Evolutionary conservation across 2,888 invertebrate genomes (phyloP).

Genomic region (Tupiocoris notatus): DNA sequence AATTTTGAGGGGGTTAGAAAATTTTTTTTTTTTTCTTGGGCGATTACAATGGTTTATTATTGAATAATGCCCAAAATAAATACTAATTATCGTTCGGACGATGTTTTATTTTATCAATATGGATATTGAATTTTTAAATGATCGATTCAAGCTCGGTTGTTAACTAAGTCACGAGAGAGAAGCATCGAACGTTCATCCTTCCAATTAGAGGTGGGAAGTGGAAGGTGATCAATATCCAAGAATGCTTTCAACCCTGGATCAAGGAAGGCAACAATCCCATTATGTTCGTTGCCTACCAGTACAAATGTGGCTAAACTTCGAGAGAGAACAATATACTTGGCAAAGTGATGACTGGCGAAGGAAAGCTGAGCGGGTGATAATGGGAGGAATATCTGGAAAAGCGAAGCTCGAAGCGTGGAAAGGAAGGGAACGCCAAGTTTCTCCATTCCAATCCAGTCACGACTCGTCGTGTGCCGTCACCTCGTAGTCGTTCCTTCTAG

Average conservation of each 20-base stretch:
- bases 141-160: neutral
- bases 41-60: too few species aligned
- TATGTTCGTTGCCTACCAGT: slow-evolving; percentile 3
- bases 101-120: too few species aligned
- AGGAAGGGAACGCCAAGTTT: slow-evolving; percentile 1
- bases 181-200: neutral
- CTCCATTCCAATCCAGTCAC: neutral
- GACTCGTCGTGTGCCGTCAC: slow-evolving; percentile 15
- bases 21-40: too few species aligned
- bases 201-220: slow-evolving; percentile 11
- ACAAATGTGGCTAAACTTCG: slow-evolving; percentile 34
- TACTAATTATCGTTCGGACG: too few species aligned
- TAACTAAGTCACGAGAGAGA: neutral
- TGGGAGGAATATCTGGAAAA: neutral
- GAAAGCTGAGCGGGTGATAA: neutral
- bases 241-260: slow-evolving; percentile 1
- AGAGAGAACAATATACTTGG: slow-evolving; percentile 21
- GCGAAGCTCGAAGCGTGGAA: neutral
- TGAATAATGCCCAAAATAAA: too few species aligned
- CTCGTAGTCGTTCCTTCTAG: neutral
- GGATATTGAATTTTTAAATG: too few species aligned
- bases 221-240: slow-evolving; percentile 29
- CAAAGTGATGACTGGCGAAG: neutral
- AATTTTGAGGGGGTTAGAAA: too few species aligned
- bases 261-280: slow-evolving; percentile 14